These are phyloP conservation scores for Drosophila fuyamai DNA, from an alignment of 1,140 invertebrate genomes.

Conservation along the genomic window DNA sequence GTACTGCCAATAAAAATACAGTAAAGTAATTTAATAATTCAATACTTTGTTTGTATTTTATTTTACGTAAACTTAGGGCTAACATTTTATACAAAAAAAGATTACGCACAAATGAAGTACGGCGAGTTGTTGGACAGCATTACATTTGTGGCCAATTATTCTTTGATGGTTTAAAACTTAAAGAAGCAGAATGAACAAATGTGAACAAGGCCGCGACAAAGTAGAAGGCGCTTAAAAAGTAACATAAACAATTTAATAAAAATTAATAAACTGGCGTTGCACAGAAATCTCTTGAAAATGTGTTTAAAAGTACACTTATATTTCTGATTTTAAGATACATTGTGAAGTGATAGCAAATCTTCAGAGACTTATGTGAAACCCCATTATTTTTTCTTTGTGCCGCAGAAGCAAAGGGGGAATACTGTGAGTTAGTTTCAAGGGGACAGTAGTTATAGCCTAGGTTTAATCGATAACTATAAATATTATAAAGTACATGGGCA, in stretches of 20 bases:
- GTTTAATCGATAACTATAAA: constrained; percentile 41
- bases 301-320: background rate
- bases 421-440: constrained; percentile 6
- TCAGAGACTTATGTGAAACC: background rate
- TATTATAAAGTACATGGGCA: constrained; percentile 47
- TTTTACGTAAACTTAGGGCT: constrained; percentile 6
- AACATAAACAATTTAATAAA: constrained; percentile 7
- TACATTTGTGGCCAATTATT: constrained; percentile 5
- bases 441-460: constrained; percentile 13
- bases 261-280: background rate
- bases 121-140: background rate
- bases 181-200: constrained; percentile 7
- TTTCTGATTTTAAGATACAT: background rate
- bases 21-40: background rate
- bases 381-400: background rate
- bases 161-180: constrained; percentile 15
- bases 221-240: constrained; percentile 11
- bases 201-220: constrained; percentile 3
- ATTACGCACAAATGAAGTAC: constrained; percentile 10
- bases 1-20: background rate
- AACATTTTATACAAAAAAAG: constrained; percentile 14
- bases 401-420: background rate
- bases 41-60: constrained; percentile 13
- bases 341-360: background rate
- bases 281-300: background rate